phyloP scores from a whole-genome alignment of 2,797 vertebrate genomes.

The Babyrousa celebensis region DNA sequence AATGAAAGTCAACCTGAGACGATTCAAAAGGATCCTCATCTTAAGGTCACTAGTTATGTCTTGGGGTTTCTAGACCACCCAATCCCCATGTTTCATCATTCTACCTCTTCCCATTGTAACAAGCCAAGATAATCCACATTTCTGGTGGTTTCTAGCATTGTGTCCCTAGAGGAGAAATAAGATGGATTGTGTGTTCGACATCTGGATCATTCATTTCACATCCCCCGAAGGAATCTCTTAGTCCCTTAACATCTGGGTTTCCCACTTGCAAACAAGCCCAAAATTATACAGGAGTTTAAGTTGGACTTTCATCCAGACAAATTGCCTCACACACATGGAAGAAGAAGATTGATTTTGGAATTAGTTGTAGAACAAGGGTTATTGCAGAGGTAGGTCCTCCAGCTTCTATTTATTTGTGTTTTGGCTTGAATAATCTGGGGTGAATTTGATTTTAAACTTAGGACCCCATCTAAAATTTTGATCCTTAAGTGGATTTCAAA shows the following conservation, averaged over 20 bases:
- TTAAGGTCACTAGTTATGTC: not conserved
- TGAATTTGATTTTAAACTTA: slow-evolving; percentile 55
- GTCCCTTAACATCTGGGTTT: slow-evolving; percentile 73
- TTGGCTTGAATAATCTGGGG: slow-evolving; percentile 43
- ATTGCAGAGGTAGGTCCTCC: not conserved
- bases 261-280: slow-evolving; percentile 60
- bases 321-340: not conserved
- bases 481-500: not conserved
- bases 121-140: not conserved
- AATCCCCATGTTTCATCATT: not conserved
- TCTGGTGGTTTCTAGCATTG: not conserved
- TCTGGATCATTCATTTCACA: not conserved
- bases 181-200: not conserved
- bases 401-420: slow-evolving; percentile 15
- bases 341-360: slow-evolving; percentile 20
- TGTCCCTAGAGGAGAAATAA: not conserved
- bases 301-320: slow-evolving; percentile 63
- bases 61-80: not conserved
- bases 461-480: not conserved
- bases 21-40: not conserved
- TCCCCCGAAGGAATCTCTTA: slow-evolving; percentile 13
- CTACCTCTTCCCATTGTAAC: not conserved
- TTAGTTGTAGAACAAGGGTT: not conserved
- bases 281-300: slow-evolving; percentile 58
- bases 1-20: not conserved